Evolutionary conservation across 2,797 vertebrate genomes (phyloP), one percentile per base, ranked within the genome.

Genomic region (Gallirallus australis): DNA sequence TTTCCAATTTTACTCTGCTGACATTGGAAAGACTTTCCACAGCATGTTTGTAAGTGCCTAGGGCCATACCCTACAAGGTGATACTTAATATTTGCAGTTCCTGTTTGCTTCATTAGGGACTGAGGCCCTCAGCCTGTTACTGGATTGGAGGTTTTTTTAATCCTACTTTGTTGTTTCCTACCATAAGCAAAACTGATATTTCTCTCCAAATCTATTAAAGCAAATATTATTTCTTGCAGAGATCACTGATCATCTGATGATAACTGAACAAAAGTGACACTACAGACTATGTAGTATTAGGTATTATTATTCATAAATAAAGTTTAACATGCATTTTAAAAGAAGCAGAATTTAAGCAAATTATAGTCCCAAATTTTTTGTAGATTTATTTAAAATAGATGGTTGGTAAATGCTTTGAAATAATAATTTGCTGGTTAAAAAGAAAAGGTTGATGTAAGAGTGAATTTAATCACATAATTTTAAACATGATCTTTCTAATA

Each of bases 391-490:
- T 93, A 63, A 90, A 94, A 56, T 54, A 59, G 64, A 68, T 52
- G 39, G 48, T 70, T 75, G 42, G 66, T 71, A 90, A 94, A 81
- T 70, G 27, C 42, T 96, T 93, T 96, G 91, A 91, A 95, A 94
- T 94, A 94, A 73, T 84, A 91, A 93, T 91, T 94, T 97, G 7
- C 66, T 86, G 20, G 76, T 91, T 95, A 93, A 95, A 96, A 94
- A 75, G 13, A 57, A 92, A 95, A 96, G 60, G 82, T 92, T 96
- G 93, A 79, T 95, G 65, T 83, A 89, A 89, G 85, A 87, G 57
- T 92, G 95, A 96, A 89, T 90, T 92, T 96, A 97, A 92, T 83
- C 73, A 73, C 77, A 75, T 89, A 4, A 66, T 95, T 97, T 96
- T 68, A 81, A 96, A 88, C 66, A 82, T 89, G 87, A 91, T 96